Base-by-base conservation (phyloP, 2,797 vertebrate species). In the Rhinoraja longicauda region DNA sequence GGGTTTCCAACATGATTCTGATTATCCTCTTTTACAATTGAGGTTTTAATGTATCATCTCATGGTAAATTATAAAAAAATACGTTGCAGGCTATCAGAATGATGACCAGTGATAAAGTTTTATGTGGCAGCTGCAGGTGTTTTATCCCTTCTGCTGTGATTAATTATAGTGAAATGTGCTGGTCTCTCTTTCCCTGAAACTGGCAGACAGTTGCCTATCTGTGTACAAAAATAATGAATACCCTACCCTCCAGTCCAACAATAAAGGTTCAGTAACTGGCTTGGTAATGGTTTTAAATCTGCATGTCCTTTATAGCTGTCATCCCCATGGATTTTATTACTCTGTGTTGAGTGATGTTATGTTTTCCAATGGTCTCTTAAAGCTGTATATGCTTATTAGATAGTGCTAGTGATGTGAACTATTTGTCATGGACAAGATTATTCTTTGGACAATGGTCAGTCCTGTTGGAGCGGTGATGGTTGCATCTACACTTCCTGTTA, bases 301-400 rank as follows among this genome's bases (percentile, higher is more conserved):
- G n/a, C 84, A 36, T 88, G 84, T 88, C n/a, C 84, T 88, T 88
- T 19, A n/a, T 39, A 88, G 84, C 84, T 88, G 84, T 88, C 62
- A 67, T 88, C 17, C 59, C 32, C n/a, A 17, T 32, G 59, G 15
- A 36, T n/a, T 88, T 67, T 36, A 88, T 88, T 88, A 32, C 6
- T 5, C 67, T 36, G 84, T 88, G 84, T 88, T 64, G 84, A 88
- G 59, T 67, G 84, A 88, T 19, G 67, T 88, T 64, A 32, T 15
- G n/a, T 64, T 88, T 67, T 88, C 59, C 84, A n/a, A 36, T 62
- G 64, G 84, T 88, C 64, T 67, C 59, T 88, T 88, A 88, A 88
- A 88, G 84, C n/a, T 88, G 59, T 88, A 88, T 88, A n/a, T 57
- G 8, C 15, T 88, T 88, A 88, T 88, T 67, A 88, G n/a, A 32